phyloP scores from a whole-genome alignment of 2,113 vertebrate species.

The Apteryx owenii region DNA sequence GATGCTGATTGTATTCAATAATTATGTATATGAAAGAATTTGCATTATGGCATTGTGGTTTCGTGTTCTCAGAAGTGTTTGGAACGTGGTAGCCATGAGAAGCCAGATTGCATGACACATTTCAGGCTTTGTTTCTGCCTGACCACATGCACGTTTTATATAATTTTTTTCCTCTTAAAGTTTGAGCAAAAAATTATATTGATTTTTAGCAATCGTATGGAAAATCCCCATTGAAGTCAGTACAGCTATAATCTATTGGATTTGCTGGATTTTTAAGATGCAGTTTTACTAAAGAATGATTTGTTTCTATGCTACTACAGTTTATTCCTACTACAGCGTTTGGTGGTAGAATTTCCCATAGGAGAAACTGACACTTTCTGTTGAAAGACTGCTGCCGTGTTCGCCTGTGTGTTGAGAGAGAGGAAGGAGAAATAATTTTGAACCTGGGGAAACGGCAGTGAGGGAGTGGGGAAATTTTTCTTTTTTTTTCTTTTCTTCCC shows the following conservation, averaged over 20 bases:
- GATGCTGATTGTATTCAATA: constrained; percentile 44
- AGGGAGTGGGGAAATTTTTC: not conserved
- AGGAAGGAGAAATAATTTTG: not conserved
- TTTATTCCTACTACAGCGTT: not conserved
- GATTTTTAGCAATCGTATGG: not conserved
- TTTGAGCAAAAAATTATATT: not conserved
- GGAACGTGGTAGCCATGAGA: not conserved
- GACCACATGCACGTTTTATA: not conserved
- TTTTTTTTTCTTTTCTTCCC: not conserved
- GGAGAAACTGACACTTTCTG: not conserved
- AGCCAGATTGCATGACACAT: constrained; percentile 37
- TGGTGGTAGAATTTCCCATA: not conserved
- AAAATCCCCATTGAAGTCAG: not conserved
- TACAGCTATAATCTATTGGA: not conserved
- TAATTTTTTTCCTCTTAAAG: not conserved
- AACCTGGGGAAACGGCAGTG: not conserved
- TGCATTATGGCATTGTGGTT: constrained; percentile 61
- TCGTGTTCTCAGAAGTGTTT: constrained; percentile 59
- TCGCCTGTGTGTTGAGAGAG: not conserved
- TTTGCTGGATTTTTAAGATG: not conserved
- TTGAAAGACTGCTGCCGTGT: not conserved
- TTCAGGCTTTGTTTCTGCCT: constrained; percentile 44
- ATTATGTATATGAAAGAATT: constrained; percentile 20
- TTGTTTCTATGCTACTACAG: not conserved
- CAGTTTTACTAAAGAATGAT: not conserved